Conservation (phyloP, 2,888 invertebrate genomes). For the Heteromyza rotundicornis region DNA sequence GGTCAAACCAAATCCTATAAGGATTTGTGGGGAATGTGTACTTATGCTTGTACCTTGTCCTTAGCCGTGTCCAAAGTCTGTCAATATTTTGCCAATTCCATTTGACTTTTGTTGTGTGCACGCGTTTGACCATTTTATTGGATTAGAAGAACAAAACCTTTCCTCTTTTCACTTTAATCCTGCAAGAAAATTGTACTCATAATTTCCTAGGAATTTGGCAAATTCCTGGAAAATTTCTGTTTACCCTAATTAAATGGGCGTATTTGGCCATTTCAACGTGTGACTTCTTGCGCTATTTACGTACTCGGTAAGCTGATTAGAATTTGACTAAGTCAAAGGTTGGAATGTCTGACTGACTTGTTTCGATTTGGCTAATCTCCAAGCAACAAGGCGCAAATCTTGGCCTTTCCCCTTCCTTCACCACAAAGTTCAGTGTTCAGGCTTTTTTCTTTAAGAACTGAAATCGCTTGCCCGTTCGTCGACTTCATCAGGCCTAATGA, state of each 20-base stretch:
- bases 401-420: too few species aligned
- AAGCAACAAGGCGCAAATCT: too few species aligned
- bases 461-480: too few species aligned
- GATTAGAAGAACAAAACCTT: constrained; percentile 44
- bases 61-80: not conserved
- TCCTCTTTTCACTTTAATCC: constrained; percentile 35
- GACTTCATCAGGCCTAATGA: constrained; percentile 6
- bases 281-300: not conserved
- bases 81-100: not conserved
- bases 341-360: too few species aligned
- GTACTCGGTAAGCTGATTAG: not conserved
- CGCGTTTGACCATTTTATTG: constrained; percentile 39
- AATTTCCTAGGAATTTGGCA: constrained; percentile 5
- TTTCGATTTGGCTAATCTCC: too few species aligned
- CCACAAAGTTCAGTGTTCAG: too few species aligned
- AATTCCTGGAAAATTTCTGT: constrained; percentile 43
- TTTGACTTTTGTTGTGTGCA: constrained; percentile 1
- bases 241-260: constrained; percentile 9
- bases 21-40: too few species aligned
- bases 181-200: not conserved
- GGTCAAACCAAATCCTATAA: not conserved
- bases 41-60: not conserved
- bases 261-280: not conserved
- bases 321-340: too few species aligned
- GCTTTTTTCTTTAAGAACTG: too few species aligned